phyloP scores from a whole-genome alignment of 2,797 vertebrate species.

The Mionectes olivaceus region DNA sequence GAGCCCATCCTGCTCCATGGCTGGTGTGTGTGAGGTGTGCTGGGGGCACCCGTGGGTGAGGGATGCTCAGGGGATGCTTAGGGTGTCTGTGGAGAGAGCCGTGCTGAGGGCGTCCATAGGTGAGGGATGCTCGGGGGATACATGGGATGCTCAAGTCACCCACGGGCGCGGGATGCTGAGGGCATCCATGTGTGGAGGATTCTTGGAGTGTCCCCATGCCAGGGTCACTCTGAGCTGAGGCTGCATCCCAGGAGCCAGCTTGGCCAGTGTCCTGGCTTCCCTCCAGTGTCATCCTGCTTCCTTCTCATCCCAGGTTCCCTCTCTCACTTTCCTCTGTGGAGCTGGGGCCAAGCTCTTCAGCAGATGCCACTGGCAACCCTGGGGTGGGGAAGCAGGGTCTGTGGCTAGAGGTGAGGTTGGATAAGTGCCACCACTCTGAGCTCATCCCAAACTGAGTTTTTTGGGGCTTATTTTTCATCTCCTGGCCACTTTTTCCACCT shows the following conservation, averaged over 20 bases:
- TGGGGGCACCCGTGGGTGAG: not conserved
- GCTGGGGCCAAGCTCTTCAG: not conserved
- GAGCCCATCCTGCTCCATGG: not conserved
- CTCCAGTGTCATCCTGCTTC: not conserved
- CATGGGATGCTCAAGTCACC: not conserved
- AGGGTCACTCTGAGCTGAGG: not conserved
- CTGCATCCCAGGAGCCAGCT: not conserved
- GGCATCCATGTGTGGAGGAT: not conserved
- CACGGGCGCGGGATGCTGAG: not conserved
- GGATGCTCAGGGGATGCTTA: not conserved
- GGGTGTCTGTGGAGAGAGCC: not conserved
- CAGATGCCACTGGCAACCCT: not conserved
- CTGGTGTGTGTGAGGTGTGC: not conserved
- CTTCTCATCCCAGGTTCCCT: not conserved
- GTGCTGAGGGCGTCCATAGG: not conserved
- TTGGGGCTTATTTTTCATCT: not conserved
- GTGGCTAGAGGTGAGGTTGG: rapidly evolving
- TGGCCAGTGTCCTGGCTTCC: rapidly evolving
- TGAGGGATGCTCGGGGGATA: not conserved
- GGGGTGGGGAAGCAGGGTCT: rapidly evolving
- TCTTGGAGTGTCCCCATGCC: rapidly evolving
- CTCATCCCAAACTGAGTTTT: not conserved
- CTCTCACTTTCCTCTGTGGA: not conserved
- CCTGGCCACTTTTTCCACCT: not conserved
- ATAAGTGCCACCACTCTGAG: not conserved